Conservation (phyloP, 2,797 vertebrate genomes). For the Rhabdophis nuchalis region DNA sequence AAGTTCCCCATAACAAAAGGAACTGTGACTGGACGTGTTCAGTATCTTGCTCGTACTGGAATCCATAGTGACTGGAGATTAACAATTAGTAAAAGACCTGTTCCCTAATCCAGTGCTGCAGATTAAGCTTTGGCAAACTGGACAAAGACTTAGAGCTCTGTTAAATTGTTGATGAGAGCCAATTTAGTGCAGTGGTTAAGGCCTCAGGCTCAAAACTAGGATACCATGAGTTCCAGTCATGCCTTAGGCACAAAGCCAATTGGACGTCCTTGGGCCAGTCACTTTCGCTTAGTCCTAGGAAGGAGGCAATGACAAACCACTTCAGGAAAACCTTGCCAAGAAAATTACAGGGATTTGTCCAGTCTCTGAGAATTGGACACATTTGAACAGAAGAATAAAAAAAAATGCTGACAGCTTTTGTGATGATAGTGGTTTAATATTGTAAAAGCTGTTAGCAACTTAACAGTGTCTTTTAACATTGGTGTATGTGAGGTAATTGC, state of each 20-base stretch:
- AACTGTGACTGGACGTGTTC: neutral
- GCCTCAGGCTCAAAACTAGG: neutral
- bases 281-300: neutral
- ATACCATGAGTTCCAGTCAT: neutral
- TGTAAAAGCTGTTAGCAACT: neutral
- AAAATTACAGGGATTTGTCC: neutral
- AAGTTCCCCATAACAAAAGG: neutral
- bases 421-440: neutral
- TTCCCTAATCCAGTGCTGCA: no score
- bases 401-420: neutral
- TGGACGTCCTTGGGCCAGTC: neutral
- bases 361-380: neutral
- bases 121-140: neutral
- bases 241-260: neutral
- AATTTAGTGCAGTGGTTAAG: neutral
- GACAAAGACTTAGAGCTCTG: neutral
- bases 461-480: neutral
- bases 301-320: neutral
- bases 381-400: neutral
- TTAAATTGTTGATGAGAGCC: neutral
- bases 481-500: neutral
- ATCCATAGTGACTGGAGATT: neutral
- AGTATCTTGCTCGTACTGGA: neutral
- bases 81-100: neutral
- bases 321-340: neutral